Evolutionary conservation across 2,113 vertebrate genomes (phyloP).

Genomic region (Tragulus kanchil): DNA sequence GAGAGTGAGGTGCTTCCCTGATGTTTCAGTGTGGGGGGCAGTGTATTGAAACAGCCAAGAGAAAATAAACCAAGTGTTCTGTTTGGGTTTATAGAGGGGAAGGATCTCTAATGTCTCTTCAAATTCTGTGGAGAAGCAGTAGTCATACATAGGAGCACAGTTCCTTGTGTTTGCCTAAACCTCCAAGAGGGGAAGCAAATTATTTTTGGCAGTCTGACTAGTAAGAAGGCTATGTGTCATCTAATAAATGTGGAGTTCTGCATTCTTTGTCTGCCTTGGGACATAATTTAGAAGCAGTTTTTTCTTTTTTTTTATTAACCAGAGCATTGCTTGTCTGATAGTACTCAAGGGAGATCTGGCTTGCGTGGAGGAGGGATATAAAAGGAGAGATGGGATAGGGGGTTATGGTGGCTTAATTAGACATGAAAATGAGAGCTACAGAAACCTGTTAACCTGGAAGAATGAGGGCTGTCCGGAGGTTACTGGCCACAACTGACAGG

Average conservation of each 20-base stretch:
- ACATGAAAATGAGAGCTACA: constrained; percentile 50
- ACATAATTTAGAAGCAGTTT: constrained; percentile 52
- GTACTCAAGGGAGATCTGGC: constrained; percentile 44
- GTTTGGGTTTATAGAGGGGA: constrained; percentile 66
- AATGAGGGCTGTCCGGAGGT: not conserved
- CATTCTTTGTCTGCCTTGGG: constrained; percentile 71
- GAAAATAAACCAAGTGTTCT: constrained; percentile 59
- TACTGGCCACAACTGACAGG: not conserved
- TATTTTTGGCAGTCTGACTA: constrained; percentile 67
- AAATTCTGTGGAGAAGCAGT: constrained; percentile 45
- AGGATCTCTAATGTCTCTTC: constrained; percentile 59
- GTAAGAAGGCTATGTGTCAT: constrained; percentile 62
- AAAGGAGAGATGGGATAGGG: constrained; percentile 49
- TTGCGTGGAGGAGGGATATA: not conserved
- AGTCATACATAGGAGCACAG: constrained; percentile 24
- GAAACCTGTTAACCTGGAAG: not conserved
- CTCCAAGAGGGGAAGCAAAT: constrained; percentile 57
- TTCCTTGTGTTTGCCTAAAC: constrained; percentile 63
- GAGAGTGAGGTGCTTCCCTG: not conserved
- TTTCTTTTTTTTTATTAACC: constrained; percentile 6
- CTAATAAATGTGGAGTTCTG: constrained; percentile 59
- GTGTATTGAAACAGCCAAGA: constrained; percentile 34
- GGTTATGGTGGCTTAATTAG: not conserved
- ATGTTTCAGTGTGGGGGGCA: not conserved
- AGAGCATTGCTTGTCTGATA: constrained; percentile 37